Evolutionary conservation across 1,140 invertebrate species (phyloP).

Genomic region (Zaprionus gabonicus): DNA sequence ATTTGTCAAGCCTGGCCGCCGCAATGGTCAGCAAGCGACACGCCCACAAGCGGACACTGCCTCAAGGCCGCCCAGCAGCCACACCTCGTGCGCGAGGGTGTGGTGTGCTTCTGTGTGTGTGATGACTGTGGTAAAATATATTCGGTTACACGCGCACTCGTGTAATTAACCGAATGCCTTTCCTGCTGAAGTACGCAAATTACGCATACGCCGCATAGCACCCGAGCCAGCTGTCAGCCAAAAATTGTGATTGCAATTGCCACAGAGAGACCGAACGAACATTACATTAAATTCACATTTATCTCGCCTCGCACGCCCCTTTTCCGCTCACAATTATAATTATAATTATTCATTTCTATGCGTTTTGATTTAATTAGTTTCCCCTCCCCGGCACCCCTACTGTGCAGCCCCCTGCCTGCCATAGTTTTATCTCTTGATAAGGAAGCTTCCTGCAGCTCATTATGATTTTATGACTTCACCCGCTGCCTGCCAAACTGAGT

Average conservation of each 20-base stretch:
- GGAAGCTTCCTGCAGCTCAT: constrained; percentile 28
- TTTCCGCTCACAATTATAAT: constrained; percentile 24
- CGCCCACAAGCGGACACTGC: constrained; percentile 13
- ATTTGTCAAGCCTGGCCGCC: constrained; percentile 26
- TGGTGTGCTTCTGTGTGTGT: neutral
- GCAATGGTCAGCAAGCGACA: constrained; percentile 14
- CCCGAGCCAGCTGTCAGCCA: constrained; percentile 38
- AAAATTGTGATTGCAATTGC: constrained; percentile 16
- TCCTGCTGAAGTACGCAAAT: constrained; percentile 25
- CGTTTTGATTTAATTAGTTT: constrained; percentile 54
- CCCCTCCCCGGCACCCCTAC: neutral
- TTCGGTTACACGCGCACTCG: constrained; percentile 4
- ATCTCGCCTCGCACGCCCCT: neutral
- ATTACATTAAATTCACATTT: constrained; percentile 54
- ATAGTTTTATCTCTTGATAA: constrained; percentile 28
- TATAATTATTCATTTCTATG: constrained; percentile 52
- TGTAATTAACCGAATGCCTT: constrained; percentile 36
- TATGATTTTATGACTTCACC: constrained; percentile 30
- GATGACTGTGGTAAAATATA: neutral
- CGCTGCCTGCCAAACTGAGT: neutral
- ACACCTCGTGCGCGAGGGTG: constrained; percentile 15
- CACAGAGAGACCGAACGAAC: neutral
- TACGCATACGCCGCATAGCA: constrained; percentile 54
- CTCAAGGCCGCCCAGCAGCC: neutral
- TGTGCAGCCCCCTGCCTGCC: neutral